phyloP scores from a whole-genome alignment of 2,113 vertebrate genomes.

The Dicentrarchus labrax region DNA sequence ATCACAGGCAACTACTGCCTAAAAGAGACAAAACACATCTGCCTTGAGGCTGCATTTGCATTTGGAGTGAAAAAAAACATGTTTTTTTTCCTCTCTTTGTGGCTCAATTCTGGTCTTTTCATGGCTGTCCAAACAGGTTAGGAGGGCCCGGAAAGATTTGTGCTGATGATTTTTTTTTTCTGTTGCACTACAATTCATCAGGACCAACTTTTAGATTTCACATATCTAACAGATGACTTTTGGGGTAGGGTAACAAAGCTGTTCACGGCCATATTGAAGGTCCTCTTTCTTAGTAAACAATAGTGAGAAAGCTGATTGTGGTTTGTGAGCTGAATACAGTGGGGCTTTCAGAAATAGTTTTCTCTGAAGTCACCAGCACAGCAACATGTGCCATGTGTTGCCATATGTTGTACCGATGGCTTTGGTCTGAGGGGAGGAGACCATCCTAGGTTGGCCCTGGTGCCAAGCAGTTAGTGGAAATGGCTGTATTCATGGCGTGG shows the following conservation, averaged over 20 bases:
- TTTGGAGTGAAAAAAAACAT: background rate
- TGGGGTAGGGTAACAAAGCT: background rate
- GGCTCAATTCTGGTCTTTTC: slow-evolving; percentile 41
- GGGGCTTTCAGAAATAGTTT: background rate
- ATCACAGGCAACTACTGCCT: slow-evolving; percentile 6
- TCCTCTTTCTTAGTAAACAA: background rate
- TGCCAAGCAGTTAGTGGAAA: background rate
- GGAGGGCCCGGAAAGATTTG: background rate
- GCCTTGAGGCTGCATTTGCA: slow-evolving; percentile 41
- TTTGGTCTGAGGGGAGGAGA: background rate
- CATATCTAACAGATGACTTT: background rate
- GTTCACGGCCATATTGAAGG: background rate
- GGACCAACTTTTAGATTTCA: background rate
- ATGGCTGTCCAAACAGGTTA: slow-evolving; percentile 53
- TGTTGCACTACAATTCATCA: slow-evolving; percentile 6
- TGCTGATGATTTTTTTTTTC: background rate
- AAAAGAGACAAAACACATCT: slow-evolving; percentile 28
- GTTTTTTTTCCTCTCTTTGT: slow-evolving; percentile 21
- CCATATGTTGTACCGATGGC: too few species aligned
- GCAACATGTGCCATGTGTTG: background rate
- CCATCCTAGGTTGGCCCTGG: background rate
- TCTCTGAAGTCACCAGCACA: background rate
- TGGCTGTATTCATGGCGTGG: too few species aligned
- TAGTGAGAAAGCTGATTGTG: background rate
- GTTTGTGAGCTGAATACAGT: background rate